phyloP scores from a whole-genome alignment of 2,113 vertebrate species.

The Catharus fuscescens region DNA sequence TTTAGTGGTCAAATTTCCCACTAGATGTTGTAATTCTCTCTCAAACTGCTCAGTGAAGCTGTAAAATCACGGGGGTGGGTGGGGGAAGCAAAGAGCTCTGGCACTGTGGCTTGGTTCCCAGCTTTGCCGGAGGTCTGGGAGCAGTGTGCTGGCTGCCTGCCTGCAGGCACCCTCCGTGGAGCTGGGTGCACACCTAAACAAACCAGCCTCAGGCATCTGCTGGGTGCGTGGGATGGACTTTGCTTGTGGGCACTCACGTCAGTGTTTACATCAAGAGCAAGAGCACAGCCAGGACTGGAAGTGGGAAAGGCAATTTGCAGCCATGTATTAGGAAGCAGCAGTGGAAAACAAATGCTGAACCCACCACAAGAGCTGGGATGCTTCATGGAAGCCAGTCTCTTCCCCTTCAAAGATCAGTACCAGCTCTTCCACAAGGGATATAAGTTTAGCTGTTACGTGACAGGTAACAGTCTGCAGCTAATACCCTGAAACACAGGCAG shows the following conservation, averaged over 20 bases:
- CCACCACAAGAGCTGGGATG: not conserved
- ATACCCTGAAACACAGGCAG: not conserved
- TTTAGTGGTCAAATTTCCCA: conserved; percentile 66
- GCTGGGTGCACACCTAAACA: conserved; percentile 7
- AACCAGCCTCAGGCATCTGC: not conserved
- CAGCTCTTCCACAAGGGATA: not conserved
- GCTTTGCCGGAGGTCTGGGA: not conserved
- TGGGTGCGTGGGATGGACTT: not conserved
- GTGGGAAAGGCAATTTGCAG: not conserved
- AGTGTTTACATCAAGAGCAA: not conserved
- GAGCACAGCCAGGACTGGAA: fast-evolving
- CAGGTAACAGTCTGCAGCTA: not conserved
- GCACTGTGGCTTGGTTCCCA: conserved; percentile 9
- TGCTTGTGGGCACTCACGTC: fast-evolving
- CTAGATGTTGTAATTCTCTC: conserved; percentile 53
- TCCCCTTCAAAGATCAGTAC: not conserved
- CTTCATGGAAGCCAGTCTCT: not conserved
- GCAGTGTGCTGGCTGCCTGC: not conserved
- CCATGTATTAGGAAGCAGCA: not conserved
- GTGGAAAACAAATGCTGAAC: not conserved
- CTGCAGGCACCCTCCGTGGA: fast-evolving
- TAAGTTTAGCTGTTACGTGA: not conserved
- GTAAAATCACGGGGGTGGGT: not conserved
- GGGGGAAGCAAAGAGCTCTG: not conserved
- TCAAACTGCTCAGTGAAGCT: conserved; percentile 18